phyloP scores from a whole-genome alignment of 2,797 vertebrate species.

The Gymnocypris eckloni region DNA sequence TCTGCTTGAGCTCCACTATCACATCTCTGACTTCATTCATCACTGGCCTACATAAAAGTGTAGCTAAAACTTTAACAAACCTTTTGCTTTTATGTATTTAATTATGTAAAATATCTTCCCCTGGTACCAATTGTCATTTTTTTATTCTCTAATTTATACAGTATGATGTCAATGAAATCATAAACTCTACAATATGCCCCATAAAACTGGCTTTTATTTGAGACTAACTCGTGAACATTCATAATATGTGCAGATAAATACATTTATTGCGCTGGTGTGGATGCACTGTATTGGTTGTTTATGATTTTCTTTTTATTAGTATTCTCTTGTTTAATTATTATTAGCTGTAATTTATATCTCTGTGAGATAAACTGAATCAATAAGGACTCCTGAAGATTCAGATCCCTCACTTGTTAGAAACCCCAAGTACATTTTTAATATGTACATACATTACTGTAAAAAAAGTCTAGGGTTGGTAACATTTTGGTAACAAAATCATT shows the following conservation, averaged over 20 bases:
- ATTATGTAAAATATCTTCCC: neutral
- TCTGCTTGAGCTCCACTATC: conserved; percentile 37
- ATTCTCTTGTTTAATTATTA: neutral
- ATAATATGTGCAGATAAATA: conserved; percentile 3
- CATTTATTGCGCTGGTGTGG: neutral
- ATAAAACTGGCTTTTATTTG: neutral
- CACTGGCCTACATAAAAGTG: neutral
- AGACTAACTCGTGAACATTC: conserved; percentile 14
- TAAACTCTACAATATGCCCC: neutral
- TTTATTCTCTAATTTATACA: neutral
- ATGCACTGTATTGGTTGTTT: neutral
- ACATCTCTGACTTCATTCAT: conserved; percentile 16
- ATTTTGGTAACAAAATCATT: no score
- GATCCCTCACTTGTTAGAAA: neutral
- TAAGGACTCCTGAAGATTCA: neutral
- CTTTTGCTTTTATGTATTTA: neutral
- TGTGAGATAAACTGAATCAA: conserved; percentile 5
- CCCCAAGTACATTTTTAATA: neutral
- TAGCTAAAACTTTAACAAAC: neutral
- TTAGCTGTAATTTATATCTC: neutral
- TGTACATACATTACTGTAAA: neutral
- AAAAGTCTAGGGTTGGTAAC: neutral
- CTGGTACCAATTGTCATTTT: neutral
- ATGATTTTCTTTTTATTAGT: neutral
- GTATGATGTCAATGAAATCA: neutral